phyloP scores from a whole-genome alignment of 2,888 invertebrate species.

The Hermaeophaga mercurialis region DNA sequence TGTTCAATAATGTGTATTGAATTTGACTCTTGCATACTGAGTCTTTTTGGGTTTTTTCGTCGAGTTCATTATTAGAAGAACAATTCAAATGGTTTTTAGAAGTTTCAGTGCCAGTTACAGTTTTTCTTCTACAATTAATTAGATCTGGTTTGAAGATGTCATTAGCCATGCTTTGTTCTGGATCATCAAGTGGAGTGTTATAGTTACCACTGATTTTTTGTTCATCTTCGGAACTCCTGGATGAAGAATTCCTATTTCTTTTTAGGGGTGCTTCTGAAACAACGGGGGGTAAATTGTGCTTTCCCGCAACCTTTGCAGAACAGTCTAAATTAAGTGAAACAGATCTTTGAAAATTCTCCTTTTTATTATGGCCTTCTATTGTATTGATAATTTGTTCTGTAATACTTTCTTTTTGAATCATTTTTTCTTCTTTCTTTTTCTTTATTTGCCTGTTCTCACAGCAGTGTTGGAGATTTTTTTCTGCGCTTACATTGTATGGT shows the following conservation, averaged over 20 bases:
- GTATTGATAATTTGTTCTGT: slow-evolving; percentile 36
- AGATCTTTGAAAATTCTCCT: slow-evolving; percentile 22
- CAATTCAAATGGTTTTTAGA: neutral
- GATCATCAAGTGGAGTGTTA: neutral
- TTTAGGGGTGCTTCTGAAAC: slow-evolving; percentile 19
- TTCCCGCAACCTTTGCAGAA: neutral
- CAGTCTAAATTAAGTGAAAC: slow-evolving; percentile 10
- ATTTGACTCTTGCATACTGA: neutral
- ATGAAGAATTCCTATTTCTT: slow-evolving; percentile 6
- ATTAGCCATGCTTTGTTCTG: neutral
- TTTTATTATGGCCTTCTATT: slow-evolving; percentile 32
- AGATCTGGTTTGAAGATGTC: neutral
- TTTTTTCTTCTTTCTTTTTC: slow-evolving; percentile 19
- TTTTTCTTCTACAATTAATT: slow-evolving; percentile 17
- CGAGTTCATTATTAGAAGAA: neutral
- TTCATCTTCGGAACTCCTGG: slow-evolving; percentile 1
- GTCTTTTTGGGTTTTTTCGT: neutral
- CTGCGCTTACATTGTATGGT: slow-evolving; percentile 32
- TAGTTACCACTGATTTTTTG: slow-evolving; percentile 2
- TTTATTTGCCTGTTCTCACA: slow-evolving; percentile 12
- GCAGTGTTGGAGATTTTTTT: slow-evolving; percentile 32
- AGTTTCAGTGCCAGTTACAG: slow-evolving; percentile 14
- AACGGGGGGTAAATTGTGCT: slow-evolving; percentile 21
- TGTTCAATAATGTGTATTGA: neutral
- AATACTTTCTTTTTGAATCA: slow-evolving; percentile 29